Base-by-base conservation (phyloP, 2,888 invertebrate species). In the Pristionchus mayeri region DNA sequence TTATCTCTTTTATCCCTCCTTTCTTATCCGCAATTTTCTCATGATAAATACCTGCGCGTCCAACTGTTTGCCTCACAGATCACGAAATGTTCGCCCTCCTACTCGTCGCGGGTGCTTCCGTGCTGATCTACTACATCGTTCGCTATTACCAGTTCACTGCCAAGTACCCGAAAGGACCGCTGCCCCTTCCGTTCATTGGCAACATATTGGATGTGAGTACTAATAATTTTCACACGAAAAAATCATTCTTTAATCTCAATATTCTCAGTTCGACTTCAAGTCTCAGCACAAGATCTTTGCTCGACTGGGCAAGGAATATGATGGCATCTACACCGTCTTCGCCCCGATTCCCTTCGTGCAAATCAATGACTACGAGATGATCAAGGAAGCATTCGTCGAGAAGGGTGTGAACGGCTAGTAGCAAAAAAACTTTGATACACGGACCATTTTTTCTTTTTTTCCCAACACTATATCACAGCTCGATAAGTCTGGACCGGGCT, bases 91-190 rank as follows among this genome's bases (percentile, higher is more conserved):
- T 67, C 37, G 37, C n/a, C 21, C 6, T 48, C 3, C 0, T 76
- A 1, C 48, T 76, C 2, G 3, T 76, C 16, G 75, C 44, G 3
- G 75, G 37, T 3, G 13, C 34, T 3, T 48, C 75, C 0, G 4
- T 76, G 11, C 30, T 76, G 18, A 16, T 76, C 75, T 76, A 76
- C 75, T 48, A 24, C 27, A 76, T 76, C 4, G 48, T 76, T 3
- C 44, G 48, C 11, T 76, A 76, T 18, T 76, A 76, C 37, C 75
- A 76, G 44, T 76, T 37, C 75, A 76, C 75, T 0, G 75, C 75
- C 24, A 40, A 44, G 27, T 76, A 76, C 27, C 75, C 75, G 6
- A 76, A 44, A 48, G 75, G 75, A n/a, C 75, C 75, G 24, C 44
- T 48, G 13, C 75, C 75, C 0, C 30, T 48, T 4, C 75, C 75